phyloP scores from a whole-genome alignment of 2,113 vertebrate genomes.

The Lycaon pictus region DNA sequence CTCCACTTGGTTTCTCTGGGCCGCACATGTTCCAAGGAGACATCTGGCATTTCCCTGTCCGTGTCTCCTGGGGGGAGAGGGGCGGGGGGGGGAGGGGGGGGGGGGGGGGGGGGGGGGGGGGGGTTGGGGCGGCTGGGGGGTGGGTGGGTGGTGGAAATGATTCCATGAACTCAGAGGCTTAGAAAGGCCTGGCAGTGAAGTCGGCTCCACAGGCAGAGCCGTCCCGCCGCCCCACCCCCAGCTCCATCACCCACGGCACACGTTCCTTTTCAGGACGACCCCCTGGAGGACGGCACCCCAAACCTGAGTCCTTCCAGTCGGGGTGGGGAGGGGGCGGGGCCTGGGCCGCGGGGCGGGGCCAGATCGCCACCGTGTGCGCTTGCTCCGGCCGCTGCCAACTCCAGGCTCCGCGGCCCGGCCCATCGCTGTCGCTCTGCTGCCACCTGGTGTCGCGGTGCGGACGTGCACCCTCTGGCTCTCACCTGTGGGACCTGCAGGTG shows the following conservation, averaged over 20 bases:
- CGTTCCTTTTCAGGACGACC: neutral
- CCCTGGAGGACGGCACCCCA: neutral
- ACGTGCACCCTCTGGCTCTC: neutral
- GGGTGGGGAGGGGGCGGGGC: neutral
- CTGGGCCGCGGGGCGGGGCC: neutral
- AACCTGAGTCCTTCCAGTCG: too few species aligned
- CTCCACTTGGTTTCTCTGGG: neutral
- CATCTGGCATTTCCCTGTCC: neutral
- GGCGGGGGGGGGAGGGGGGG: too few species aligned
- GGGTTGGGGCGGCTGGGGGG: too few species aligned
- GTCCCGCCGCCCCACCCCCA: fast-evolving
- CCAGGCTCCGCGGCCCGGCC: fast-evolving
- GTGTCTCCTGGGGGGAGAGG: neutral
- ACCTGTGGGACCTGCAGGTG: neutral
- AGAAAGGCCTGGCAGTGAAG: neutral
- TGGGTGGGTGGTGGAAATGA: too few species aligned
- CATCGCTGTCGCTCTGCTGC: slow-evolving; percentile 51
- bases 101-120: too few species aligned
- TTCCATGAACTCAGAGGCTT: neutral
- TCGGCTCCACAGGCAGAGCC: fast-evolving
- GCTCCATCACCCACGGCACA: fast-evolving
- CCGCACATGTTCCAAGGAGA: neutral
- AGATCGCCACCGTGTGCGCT: fast-evolving
- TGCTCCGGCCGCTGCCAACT: fast-evolving
- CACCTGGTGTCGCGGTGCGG: neutral